Evolutionary conservation across 2,888 invertebrate genomes (phyloP).

Genomic region (Agelastica alni): DNA sequence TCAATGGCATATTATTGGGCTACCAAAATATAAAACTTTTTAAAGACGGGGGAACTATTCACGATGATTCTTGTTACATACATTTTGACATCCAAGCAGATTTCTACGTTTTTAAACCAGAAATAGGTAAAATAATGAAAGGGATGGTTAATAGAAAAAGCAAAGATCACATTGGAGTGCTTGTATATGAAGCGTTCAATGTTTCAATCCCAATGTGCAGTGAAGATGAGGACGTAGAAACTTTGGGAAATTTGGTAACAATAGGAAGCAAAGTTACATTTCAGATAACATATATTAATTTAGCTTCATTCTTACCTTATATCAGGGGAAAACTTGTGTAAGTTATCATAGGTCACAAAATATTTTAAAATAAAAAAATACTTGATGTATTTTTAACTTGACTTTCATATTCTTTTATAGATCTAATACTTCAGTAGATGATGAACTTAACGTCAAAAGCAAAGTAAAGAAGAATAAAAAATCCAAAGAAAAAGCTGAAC

Average conservation of each 20-base stretch:
- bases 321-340: constrained; percentile 65
- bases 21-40: constrained; percentile 68
- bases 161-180: constrained; percentile 67
- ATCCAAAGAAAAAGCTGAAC: constrained; percentile 1
- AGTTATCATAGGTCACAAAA: constrained; percentile 26
- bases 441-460: neutral
- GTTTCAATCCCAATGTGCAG: constrained; percentile 67
- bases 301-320: constrained; percentile 65
- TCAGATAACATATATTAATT: constrained; percentile 63
- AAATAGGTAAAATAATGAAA: constrained; percentile 63
- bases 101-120: constrained; percentile 70
- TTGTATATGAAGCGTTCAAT: constrained; percentile 73
- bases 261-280: constrained; percentile 67
- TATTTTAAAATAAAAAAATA: neutral
- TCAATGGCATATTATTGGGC: constrained; percentile 69
- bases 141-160: constrained; percentile 72
- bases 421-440: neutral
- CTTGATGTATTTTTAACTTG: neutral
- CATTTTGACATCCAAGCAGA: constrained; percentile 71
- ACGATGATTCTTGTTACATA: constrained; percentile 66
- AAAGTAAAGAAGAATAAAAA: constrained; percentile 7
- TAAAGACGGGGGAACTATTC: constrained; percentile 62
- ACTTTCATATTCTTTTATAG: too few species aligned
- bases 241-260: constrained; percentile 60
- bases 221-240: constrained; percentile 59